Conservation (phyloP, 2,888 invertebrate genomes). For the Pandemis cinnamomeana region DNA sequence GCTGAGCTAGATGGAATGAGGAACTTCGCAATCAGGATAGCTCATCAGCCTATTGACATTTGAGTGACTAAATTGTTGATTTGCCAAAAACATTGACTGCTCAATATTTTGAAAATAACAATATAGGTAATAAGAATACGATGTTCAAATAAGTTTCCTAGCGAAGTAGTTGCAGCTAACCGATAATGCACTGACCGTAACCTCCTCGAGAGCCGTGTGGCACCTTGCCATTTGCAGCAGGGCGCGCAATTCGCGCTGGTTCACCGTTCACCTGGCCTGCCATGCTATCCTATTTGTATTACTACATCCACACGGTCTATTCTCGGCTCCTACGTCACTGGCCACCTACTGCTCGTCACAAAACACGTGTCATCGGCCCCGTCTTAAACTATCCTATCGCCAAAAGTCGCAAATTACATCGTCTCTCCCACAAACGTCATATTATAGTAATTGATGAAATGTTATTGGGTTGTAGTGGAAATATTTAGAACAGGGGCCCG, state of each 20-base stretch:
- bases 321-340: conserved; percentile 70
- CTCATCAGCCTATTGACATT: conserved; percentile 33
- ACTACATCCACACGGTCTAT: conserved; percentile 58
- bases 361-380: conserved; percentile 71
- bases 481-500: conserved; percentile 6
- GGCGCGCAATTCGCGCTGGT: conserved; percentile 43
- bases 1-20: conserved; percentile 15
- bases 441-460: conserved; percentile 32
- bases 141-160: background rate
- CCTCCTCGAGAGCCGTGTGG: conserved; percentile 48
- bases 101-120: conserved; percentile 14
- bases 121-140: background rate
- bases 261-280: conserved; percentile 69
- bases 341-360: conserved; percentile 67
- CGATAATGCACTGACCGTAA: conserved; percentile 57
- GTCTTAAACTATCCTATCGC: conserved; percentile 50
- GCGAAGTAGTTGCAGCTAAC: background rate
- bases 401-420: conserved; percentile 45
- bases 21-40: conserved; percentile 22
- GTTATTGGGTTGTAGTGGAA: conserved; percentile 8
- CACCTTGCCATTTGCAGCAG: conserved; percentile 57
- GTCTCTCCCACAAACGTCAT: conserved; percentile 30
- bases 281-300: conserved; percentile 51
- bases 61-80: conserved; percentile 8
- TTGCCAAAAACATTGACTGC: conserved; percentile 14